Evolutionary conservation across 2,888 invertebrate species (phyloP), one percentile per base, ranked within the genome.

Genomic region (Hedychridium roseum): DNA sequence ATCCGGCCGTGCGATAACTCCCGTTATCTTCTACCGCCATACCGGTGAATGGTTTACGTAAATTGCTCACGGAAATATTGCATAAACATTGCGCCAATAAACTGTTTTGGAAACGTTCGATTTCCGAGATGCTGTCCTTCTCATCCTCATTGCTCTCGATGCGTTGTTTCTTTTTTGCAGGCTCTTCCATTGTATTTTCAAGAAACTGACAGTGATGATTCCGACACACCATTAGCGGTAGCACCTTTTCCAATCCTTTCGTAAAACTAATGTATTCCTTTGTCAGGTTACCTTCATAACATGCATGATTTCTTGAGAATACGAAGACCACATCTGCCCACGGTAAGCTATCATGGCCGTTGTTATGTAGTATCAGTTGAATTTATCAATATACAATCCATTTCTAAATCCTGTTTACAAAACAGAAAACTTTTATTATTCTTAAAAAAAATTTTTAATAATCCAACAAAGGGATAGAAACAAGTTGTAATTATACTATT

Each of bases 91-190:
- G 91, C 38, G 86, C 86, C 31, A 90, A 84, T 35, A 92, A 80
- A 39, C 84, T 84, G 65, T 83, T 84, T 71, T 89, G 89, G 39
- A 90, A 81, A 50, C 82, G 79, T 54, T 85, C 82, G 32, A 87
- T 76, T 56, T 86, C 84, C 63, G 64, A 82, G 64, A 84, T 79
- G 55, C 85, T 85, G 57, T 86, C 86, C 37, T 83, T 83, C 54
- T 84, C 84, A 6, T 85, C 84, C 5, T 83, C 83, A 62, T 88
- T 86, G 21, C 70, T 80, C 51, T 80, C 82, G 63, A 90, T 87
- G 71, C 90, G 86, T 75, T 89, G 87, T 76, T 92, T 88, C 82
- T 92, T 92, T 77, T 90, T 91, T 67, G 89, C 88, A 62, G 92
- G 92, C 81, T 92, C 92, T 80, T 91, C 87, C 88, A 89, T 89